Base-by-base conservation (phyloP, 2,888 invertebrate genomes). In the Griposia aprilina region DNA sequence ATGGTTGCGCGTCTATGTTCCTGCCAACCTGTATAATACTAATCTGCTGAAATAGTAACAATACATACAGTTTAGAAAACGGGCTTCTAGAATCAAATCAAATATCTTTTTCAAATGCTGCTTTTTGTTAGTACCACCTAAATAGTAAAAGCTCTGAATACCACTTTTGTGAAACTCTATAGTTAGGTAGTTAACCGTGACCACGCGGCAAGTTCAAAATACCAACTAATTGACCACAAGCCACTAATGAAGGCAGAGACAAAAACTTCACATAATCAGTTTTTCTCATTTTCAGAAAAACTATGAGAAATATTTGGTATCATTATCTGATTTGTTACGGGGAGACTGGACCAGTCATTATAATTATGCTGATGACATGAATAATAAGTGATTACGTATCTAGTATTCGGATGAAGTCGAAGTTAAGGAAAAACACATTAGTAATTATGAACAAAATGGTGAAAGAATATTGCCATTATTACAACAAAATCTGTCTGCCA, bases 271-370 rank as follows among this genome's bases (percentile, higher is more conserved):
- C 60, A 6, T 59, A n/a, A 36, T 20, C 23, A 73, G 30, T 26
- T 59, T 73, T 82, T 45, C 20, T 2, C 15, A 62, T 67, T 75
- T 75, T 71, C 59, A 63, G 50, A 85, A 85, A 81, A 81, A 85
- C 59, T 57, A 52, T 66, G 57, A 70, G 50, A 72, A 70, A 23
- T 60, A 66, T 74, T 81, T 36, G 59, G 62, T 60, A 70, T 85
- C 26, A 74, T 85, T 74, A 70, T 52, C 60, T 59, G 55, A 70
- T 78, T 59, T 8, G 52, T 60, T 60, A 45, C 63, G 59, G 4
- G 2, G 13, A 52, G 23, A n/a, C 45, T 48, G 55, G 7, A 36
- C 52, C 7, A 63, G 50, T 63, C 55, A 74, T 65, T 74, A 60
- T 63, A 41, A 23, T 41, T 45, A 78, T 30, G 36, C 20, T 48